Percentiles rank a stretch among this genome's conserved stretches.
These are phyloP conservation scores for Anguilla japonica DNA, from an alignment of 2,113 vertebrate genomes.

Conservation along the genomic window DNA sequence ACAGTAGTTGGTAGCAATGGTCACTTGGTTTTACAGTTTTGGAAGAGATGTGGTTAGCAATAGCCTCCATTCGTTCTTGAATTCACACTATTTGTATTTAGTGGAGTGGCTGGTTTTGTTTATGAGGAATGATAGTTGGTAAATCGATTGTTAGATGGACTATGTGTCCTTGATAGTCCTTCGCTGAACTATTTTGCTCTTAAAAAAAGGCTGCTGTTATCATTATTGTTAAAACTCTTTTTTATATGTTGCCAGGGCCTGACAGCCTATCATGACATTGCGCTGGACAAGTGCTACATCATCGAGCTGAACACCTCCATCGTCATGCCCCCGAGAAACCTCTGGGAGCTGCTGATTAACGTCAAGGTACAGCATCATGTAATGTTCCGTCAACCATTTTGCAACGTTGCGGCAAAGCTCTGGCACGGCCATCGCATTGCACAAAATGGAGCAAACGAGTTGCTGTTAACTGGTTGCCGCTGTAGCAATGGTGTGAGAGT, in stretches of 20 bases:
- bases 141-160: neutral
- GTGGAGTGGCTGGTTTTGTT: too few relatives aligned
- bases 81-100: too few relatives aligned
- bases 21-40: too few relatives aligned
- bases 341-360: slow-evolving; percentile 89
- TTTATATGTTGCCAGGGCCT: slow-evolving; percentile 70
- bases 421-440: neutral
- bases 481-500: too few relatives aligned
- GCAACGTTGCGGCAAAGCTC: neutral
- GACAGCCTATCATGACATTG: slow-evolving; percentile 89
- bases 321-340: slow-evolving; percentile 86
- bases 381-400: neutral
- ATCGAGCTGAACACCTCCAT: slow-evolving; percentile 88
- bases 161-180: neutral
- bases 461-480: neutral
- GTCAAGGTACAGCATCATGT: slow-evolving; percentile 75
- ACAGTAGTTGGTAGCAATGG: too few relatives aligned
- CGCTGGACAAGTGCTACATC: slow-evolving; percentile 91
- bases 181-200: neutral
- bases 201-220: neutral
- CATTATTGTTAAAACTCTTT: neutral
- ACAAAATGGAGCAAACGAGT: neutral
- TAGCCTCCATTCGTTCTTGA: too few relatives aligned
- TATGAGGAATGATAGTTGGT: neutral
- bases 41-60: too few relatives aligned